Conservation (phyloP, 2,888 invertebrate genomes). For the Morpho deidamia region DNA sequence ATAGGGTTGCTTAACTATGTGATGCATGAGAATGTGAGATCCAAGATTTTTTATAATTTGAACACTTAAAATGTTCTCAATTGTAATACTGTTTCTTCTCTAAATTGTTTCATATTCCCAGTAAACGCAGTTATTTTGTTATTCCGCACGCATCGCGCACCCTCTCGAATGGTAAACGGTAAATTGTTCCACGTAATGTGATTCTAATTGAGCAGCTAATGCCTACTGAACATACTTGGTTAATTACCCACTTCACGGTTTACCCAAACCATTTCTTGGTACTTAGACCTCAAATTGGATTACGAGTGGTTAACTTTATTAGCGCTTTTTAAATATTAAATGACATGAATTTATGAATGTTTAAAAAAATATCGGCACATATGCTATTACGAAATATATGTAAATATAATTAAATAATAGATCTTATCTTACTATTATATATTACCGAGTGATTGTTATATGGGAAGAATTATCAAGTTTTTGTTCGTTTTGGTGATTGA, state of each 20-base stretch:
- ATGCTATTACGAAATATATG: background rate
- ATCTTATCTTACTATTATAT: no score
- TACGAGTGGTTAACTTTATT: no score
- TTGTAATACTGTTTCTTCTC: background rate
- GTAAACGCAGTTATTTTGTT: constrained; percentile 51
- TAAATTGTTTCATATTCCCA: background rate
- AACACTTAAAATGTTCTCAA: no score
- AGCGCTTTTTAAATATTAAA: no score
- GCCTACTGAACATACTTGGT: constrained; percentile 57
- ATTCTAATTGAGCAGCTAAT: constrained; percentile 76
- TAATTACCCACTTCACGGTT: constrained; percentile 47
- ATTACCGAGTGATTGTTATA: no score
- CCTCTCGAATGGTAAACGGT: constrained; percentile 65
- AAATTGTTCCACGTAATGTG: constrained; percentile 73
- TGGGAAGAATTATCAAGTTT: no score
- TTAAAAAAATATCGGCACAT: background rate
- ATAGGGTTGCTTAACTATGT: no score
- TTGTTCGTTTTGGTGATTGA: no score
- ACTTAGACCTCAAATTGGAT: background rate
- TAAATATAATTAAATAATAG: background rate
- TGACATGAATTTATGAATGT: background rate
- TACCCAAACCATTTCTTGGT: constrained; percentile 28
- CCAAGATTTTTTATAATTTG: no score
- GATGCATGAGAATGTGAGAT: no score
- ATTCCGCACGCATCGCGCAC: constrained; percentile 49